phyloP scores from a whole-genome alignment of 2,888 invertebrate species.

The Eupithecia exiguata region DNA sequence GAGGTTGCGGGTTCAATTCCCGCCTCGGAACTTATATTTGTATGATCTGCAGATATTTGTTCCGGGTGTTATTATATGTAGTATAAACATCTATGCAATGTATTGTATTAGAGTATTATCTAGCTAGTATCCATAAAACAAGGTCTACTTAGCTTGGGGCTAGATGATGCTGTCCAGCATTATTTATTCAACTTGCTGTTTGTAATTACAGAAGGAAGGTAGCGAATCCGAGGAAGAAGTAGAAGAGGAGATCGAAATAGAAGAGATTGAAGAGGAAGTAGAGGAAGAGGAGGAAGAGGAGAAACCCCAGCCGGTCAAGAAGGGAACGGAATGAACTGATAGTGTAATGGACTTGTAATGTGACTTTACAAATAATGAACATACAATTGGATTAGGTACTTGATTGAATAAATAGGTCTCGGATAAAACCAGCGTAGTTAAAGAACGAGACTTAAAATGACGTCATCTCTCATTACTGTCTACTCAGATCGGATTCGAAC shows the following conservation, averaged over 20 bases:
- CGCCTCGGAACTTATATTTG: too few species aligned
- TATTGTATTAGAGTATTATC: too few species aligned
- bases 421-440: too few species aligned
- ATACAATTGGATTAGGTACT: background rate
- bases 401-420: background rate
- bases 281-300: constrained; percentile 29
- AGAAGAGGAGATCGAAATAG: constrained; percentile 73
- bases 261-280: constrained; percentile 63
- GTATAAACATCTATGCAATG: too few species aligned
- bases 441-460: background rate
- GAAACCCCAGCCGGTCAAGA: constrained; percentile 31
- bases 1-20: too few species aligned
- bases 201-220: constrained; percentile 63
- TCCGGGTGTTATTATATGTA: too few species aligned
- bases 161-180: background rate
- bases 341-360: constrained; percentile 32
- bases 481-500: background rate
- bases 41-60: too few species aligned
- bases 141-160: background rate
- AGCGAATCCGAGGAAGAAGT: constrained; percentile 73
- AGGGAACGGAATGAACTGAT: constrained; percentile 55
- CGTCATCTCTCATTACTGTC: background rate
- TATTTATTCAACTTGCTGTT: background rate
- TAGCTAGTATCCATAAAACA: too few species aligned
- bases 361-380: constrained; percentile 18